phyloP scores from a whole-genome alignment of 1,140 invertebrate species.

The Ceratosolen fusciceps region DNA sequence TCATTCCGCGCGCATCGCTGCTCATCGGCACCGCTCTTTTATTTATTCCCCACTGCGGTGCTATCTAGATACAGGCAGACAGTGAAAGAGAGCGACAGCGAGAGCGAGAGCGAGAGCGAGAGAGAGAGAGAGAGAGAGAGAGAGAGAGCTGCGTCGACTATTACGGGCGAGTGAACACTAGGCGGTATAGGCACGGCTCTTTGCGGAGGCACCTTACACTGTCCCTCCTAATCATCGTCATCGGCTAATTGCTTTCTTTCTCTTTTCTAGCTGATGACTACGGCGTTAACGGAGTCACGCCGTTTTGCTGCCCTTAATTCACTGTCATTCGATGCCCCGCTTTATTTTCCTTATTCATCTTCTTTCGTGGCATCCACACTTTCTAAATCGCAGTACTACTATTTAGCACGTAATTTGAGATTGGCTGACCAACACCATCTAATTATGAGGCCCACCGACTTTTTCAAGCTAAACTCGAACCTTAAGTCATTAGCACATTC shows the following conservation, averaged over 20 bases:
- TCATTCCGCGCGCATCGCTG: background rate
- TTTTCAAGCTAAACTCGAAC: too few relatives aligned
- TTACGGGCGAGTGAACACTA: background rate
- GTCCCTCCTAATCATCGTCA: background rate
- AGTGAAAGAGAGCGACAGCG: background rate
- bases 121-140: slow-evolving; percentile 5
- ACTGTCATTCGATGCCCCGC: background rate
- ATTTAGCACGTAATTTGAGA: too few relatives aligned
- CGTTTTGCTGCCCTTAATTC: background rate
- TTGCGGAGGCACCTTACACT: background rate
- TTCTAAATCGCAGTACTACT: too few relatives aligned
- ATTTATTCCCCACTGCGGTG: background rate
- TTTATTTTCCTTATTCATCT: too few relatives aligned
- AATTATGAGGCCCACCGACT: too few relatives aligned
- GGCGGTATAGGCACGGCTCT: background rate
- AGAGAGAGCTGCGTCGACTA: background rate
- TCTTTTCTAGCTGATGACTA: background rate
- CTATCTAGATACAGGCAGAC: too few relatives aligned
- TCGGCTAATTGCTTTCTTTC: background rate
- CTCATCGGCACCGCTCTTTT: background rate
- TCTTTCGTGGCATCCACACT: too few relatives aligned
- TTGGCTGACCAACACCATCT: too few relatives aligned
- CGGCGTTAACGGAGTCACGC: background rate
- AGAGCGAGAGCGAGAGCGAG: background rate
- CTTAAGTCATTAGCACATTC: too few relatives aligned